Evolutionary conservation across 2,888 invertebrate genomes (phyloP).

Genomic region (Sphaerophoria rueppellii): DNA sequence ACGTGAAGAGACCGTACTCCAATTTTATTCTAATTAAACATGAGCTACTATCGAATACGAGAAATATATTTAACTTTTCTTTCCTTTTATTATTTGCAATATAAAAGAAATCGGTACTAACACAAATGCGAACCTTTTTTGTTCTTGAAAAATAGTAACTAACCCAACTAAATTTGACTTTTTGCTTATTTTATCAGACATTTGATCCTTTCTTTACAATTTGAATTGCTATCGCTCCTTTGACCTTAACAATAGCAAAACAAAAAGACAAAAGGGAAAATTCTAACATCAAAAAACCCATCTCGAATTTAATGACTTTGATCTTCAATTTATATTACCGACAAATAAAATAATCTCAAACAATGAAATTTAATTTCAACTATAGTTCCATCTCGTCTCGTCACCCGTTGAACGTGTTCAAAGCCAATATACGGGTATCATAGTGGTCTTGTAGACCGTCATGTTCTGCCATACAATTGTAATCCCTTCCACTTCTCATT

Average conservation of each 20-base stretch:
- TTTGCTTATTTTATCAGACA: background rate
- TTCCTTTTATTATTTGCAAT: too few relatives aligned
- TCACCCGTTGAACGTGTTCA: too few relatives aligned
- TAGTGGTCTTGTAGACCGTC: background rate
- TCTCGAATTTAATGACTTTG: conserved; percentile 54
- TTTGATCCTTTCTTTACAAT: background rate
- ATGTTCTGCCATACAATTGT: conserved; percentile 46
- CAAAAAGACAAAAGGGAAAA: background rate
- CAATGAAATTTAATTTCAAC: conserved; percentile 37
- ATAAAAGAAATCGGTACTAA: too few relatives aligned
- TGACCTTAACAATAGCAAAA: background rate
- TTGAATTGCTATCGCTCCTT: background rate
- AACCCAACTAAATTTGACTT: background rate
- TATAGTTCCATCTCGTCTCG: conserved; percentile 8
- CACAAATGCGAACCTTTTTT: too few relatives aligned
- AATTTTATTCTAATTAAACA: too few relatives aligned
- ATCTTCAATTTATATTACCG: conserved; percentile 64
- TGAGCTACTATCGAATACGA: too few relatives aligned
- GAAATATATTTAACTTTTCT: too few relatives aligned
- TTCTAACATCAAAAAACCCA: conserved; percentile 17
- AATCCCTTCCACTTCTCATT: conserved; percentile 15
- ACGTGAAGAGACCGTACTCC: too few relatives aligned
- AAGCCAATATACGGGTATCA: background rate
- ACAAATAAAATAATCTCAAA: conserved; percentile 58
- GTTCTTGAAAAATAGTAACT: background rate